Percentiles rank a stretch among this genome's conserved stretches.
Conservation (phyloP, 2,888 invertebrate species). For the Liodrosophila aerea region DNA sequence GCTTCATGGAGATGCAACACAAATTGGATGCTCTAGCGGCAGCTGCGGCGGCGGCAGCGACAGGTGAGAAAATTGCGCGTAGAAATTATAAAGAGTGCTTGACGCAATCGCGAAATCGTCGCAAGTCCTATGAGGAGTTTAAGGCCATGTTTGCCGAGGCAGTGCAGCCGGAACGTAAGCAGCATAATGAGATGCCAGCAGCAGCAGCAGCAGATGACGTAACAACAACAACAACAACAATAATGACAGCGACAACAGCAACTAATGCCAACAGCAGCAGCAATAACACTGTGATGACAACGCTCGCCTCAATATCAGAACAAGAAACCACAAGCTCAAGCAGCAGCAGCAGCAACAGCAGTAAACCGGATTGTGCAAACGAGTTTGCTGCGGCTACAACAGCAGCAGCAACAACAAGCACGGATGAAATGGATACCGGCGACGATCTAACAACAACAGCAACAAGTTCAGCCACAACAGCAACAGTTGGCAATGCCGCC, state of each 20-base stretch:
- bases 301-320: constrained; percentile 80
- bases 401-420: constrained; percentile 30
- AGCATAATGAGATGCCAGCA: constrained; percentile 13
- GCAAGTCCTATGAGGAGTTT: constrained; percentile 83
- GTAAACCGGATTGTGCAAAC: constrained; percentile 76
- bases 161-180: constrained; percentile 15
- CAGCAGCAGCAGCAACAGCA: constrained; percentile 29
- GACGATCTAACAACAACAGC: constrained; percentile 64
- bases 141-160: constrained; percentile 80
- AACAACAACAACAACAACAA: constrained; percentile 51
- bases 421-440: constrained; percentile 78
- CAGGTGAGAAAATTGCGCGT: constrained; percentile 77
- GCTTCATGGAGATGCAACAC: constrained; percentile 82
- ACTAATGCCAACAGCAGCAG: constrained; percentile 35
- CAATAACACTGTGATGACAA: constrained; percentile 50
- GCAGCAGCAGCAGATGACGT: constrained; percentile 51
- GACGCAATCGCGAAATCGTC: constrained; percentile 82
- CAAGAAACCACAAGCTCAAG: constrained; percentile 65
- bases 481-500: constrained; percentile 25
- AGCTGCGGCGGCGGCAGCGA: constrained; percentile 27
- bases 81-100: constrained; percentile 82
- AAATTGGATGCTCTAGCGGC: constrained; percentile 75
- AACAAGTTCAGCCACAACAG: constrained; percentile 24
- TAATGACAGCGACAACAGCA: constrained; percentile 19
- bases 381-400: constrained; percentile 63